Conservation (phyloP, 2,797 vertebrate genomes). For the Cheirogaleus major region DNA sequence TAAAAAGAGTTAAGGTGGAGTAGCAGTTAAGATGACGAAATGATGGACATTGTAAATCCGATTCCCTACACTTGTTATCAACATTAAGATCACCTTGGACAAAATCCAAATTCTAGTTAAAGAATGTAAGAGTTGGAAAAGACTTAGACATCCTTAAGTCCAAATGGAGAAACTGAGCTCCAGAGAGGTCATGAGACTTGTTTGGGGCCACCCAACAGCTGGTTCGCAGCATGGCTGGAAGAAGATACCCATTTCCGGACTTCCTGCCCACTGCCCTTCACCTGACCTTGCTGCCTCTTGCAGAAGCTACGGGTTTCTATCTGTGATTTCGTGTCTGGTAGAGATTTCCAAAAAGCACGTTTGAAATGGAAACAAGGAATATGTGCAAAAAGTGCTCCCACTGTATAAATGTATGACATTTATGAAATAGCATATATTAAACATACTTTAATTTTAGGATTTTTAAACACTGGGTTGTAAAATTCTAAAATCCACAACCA, state of each 20-base stretch:
- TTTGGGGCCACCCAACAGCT: background rate
- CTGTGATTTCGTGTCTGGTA: background rate
- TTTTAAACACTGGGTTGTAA: background rate
- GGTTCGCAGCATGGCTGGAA: background rate
- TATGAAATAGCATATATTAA: slow-evolving; percentile 34
- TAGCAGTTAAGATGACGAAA: background rate
- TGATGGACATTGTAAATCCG: background rate
- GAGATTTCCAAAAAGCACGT: background rate
- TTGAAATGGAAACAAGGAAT: slow-evolving; percentile 37
- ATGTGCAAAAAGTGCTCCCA: background rate
- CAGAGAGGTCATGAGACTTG: background rate
- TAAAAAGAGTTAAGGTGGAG: background rate
- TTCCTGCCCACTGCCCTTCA: background rate
- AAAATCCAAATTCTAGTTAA: background rate
- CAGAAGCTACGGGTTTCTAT: background rate
- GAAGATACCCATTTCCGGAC: background rate
- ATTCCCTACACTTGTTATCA: background rate
- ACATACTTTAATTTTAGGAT: slow-evolving; percentile 16
- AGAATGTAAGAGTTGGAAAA: slow-evolving; percentile 3
- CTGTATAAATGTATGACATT: background rate
- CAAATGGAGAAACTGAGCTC: background rate
- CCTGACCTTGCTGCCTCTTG: slow-evolving; percentile 33
- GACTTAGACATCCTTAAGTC: background rate
- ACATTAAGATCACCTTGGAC: background rate
- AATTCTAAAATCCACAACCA: slow-evolving; percentile 27